A percentile compares a stretch with the other conserved stretches of the same genome.
phyloP scores from a whole-genome alignment of 2,797 vertebrate genomes.

The Pantherophis vulpinus region DNA sequence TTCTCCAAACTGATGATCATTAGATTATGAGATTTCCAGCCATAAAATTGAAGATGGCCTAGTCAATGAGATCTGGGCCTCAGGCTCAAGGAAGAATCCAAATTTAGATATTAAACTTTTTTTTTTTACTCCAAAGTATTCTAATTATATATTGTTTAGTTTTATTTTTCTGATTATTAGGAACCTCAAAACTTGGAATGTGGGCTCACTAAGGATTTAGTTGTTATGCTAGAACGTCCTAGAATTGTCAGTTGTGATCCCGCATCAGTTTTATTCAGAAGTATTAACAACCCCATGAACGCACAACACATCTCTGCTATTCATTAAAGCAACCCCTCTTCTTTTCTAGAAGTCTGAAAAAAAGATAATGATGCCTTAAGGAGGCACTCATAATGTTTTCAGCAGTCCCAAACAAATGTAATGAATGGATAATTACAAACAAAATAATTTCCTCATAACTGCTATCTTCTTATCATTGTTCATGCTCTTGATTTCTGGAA shows the following conservation, averaged over 20 bases:
- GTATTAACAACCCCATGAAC: background rate
- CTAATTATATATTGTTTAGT: background rate
- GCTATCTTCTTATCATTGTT: background rate
- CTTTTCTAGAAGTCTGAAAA: background rate
- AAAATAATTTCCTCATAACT: background rate
- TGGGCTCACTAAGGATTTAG: background rate
- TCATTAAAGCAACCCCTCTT: background rate
- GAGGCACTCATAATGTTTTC: background rate
- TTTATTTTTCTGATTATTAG: background rate
- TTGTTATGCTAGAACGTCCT: background rate
- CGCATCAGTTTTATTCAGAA: background rate
- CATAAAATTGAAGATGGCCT: background rate
- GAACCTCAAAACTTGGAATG: background rate
- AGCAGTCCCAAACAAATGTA: background rate
- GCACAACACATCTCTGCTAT: background rate
- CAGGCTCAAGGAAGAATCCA: background rate
- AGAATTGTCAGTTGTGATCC: background rate
- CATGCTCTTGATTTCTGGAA: background rate
- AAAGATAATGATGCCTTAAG: background rate
- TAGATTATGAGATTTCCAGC: background rate
- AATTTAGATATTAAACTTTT: background rate
- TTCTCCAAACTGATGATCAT: background rate
- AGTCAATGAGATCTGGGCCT: background rate
- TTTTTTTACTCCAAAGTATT: background rate
- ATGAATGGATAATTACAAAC: background rate